phyloP scores from a whole-genome alignment of 1,140 invertebrate genomes.

The Sipha flava region DNA sequence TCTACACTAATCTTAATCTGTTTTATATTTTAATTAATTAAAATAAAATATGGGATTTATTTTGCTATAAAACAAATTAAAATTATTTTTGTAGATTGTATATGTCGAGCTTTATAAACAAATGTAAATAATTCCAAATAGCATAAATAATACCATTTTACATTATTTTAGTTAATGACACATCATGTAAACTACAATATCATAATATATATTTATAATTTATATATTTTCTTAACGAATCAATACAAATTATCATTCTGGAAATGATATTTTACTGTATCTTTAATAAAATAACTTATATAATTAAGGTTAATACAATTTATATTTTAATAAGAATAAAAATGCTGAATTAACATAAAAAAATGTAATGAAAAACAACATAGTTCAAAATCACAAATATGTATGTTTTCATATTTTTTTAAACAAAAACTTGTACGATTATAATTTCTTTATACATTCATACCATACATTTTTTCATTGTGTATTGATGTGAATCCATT shows the following conservation, averaged over 20 bases:
- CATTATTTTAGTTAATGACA: neutral
- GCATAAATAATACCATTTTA: neutral
- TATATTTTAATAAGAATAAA: neutral
- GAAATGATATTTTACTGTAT: neutral
- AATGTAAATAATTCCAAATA: slow-evolving; percentile 11
- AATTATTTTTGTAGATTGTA: slow-evolving; percentile 14
- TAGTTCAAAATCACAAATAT: neutral
- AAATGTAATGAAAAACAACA: neutral
- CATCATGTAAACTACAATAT: neutral
- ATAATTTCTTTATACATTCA: neutral
- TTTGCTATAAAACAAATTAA: neutral
- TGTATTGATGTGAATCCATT: neutral
- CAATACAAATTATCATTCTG: neutral
- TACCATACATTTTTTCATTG: no score
- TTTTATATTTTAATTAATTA: neutral
- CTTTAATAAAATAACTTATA: neutral
- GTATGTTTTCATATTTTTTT: neutral
- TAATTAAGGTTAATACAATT: neutral
- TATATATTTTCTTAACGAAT: neutral
- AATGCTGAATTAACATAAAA: neutral
- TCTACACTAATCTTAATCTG: neutral
- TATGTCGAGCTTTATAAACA: neutral
- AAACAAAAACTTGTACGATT: neutral
- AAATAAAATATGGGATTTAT: neutral
- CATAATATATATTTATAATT: no score